Base-by-base conservation (phyloP, 2,113 vertebrate genomes). In the Dicentrarchus labrax region DNA sequence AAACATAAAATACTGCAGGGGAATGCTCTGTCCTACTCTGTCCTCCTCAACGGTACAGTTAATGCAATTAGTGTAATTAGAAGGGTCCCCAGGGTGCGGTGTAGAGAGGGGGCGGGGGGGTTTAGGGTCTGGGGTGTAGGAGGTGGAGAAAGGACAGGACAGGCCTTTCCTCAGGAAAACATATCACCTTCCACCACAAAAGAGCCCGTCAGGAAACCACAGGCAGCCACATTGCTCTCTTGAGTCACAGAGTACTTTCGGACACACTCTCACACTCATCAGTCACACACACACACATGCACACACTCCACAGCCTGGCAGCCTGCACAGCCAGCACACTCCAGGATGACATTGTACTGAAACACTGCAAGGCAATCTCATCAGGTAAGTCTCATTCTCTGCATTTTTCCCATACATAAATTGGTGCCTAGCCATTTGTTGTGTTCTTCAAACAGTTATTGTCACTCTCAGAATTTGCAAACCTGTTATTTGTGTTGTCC, bases 121-220 rank as follows among this genome's bases (percentile, higher is more conserved):
- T 43, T 6, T 51, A 36, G 80, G 71, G 66, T 78, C 56, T 6
- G 59, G 51, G 80, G 87, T 59, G 86, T 67, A 76, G 87, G 90
- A 80, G 83, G 61, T 78, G 76, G 84, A 56, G 88, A 88, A 76
- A 85, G 91, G 89, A 90, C 86, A 75, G 92, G 86, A 89, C 87
- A 67, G 89, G 93, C 89, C 89, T 94, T 96, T 96, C 95, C 95
- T 96, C 93, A 96, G 95, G 95, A 96, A 95, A 94, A 93, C 89
- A 86, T 93, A 94, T 96, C 94, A 95, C 93, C 93, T 94, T 94
- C 92, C 89, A 93, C 91, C 91, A 94, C 93, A 95, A 94, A 94
- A 94, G 86, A 89, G 86, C 53, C 79, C 38, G 82, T 90, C 95
- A 93, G 93, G 92, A 93, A 95, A 87, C 91, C 69, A 72, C 86